Evolutionary conservation across 2,797 vertebrate genomes (phyloP).

Genomic region (Gymnothorax reevesii): DNA sequence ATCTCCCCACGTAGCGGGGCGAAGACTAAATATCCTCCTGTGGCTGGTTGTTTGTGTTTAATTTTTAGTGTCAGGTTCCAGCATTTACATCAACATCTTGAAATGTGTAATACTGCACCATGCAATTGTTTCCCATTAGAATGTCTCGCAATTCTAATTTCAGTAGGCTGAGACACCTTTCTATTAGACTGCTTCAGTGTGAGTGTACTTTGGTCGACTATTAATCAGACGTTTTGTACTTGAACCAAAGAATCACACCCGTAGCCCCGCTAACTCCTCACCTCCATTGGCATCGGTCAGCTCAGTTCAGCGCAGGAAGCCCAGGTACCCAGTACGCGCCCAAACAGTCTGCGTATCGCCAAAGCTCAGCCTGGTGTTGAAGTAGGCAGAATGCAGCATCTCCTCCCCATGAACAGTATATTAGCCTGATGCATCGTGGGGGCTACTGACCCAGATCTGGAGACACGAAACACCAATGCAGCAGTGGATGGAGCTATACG

Average conservation of each 20-base stretch:
- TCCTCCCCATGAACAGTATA: slow-evolving; percentile 94
- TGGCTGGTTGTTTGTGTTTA: neutral
- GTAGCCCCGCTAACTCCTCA: slow-evolving; percentile 54
- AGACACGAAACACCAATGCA: neutral
- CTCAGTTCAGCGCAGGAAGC: slow-evolving; percentile 92
- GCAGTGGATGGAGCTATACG: neutral
- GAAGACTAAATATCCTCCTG: neutral
- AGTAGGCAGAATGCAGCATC: slow-evolving; percentile 90
- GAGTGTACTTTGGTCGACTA: neutral
- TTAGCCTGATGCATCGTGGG: slow-evolving; percentile 93
- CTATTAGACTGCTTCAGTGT: neutral
- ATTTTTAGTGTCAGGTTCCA: neutral
- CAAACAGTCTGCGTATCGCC: slow-evolving; percentile 92
- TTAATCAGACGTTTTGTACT: neutral
- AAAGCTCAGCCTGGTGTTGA: slow-evolving; percentile 89
- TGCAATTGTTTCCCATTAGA: neutral
- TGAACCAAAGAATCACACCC: neutral
- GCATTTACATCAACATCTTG: neutral
- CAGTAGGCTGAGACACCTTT: neutral
- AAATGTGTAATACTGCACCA: neutral
- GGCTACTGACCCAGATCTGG: slow-evolving; percentile 95
- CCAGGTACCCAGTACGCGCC: slow-evolving; percentile 93
- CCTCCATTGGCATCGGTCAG: slow-evolving; percentile 94
- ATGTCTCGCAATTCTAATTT: neutral
- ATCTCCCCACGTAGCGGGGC: neutral